phyloP scores from a whole-genome alignment of 1,140 invertebrate species.

The Alviniconcha marisindica region DNA sequence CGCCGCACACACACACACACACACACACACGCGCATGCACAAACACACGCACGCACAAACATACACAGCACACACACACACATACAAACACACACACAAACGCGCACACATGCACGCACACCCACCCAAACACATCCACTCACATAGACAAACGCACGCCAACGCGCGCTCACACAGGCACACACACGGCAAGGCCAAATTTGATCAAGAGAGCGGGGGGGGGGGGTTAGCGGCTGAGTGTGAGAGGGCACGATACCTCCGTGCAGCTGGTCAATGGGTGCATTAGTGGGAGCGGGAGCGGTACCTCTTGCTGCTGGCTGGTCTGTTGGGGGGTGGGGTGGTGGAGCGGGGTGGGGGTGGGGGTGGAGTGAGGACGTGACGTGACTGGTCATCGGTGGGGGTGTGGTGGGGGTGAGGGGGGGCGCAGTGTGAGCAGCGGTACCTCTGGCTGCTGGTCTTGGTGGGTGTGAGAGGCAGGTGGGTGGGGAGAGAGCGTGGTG shows the following conservation, averaged over 20 bases:
- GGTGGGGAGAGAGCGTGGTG: neutral
- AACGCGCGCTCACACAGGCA: neutral
- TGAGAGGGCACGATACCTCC: neutral
- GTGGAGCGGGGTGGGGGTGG: too few species aligned
- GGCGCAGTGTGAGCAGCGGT: too few species aligned
- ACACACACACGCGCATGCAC: constrained; percentile 7
- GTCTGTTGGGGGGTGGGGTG: too few species aligned
- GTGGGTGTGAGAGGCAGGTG: too few species aligned
- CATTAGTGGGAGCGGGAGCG: too few species aligned
- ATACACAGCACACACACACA: neutral
- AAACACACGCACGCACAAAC: constrained; percentile 4
- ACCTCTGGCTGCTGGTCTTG: too few species aligned
- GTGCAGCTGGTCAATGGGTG: too few species aligned
- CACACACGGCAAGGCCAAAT: neutral
- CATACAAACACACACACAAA: constrained; percentile 1
- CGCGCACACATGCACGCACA: neutral
- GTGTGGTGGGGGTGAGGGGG: too few species aligned
- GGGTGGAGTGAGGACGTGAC: too few species aligned
- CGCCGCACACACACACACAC: neutral
- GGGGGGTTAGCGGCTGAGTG: neutral
- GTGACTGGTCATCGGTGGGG: too few species aligned
- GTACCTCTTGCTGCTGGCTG: too few species aligned
- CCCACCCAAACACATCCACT: neutral
- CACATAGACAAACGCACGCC: neutral
- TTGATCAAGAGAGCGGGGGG: neutral